Percentiles rank a stretch among this genome's conserved stretches.
Conservation (phyloP, 2,888 invertebrate species). For the Linnaemya vulpina region DNA sequence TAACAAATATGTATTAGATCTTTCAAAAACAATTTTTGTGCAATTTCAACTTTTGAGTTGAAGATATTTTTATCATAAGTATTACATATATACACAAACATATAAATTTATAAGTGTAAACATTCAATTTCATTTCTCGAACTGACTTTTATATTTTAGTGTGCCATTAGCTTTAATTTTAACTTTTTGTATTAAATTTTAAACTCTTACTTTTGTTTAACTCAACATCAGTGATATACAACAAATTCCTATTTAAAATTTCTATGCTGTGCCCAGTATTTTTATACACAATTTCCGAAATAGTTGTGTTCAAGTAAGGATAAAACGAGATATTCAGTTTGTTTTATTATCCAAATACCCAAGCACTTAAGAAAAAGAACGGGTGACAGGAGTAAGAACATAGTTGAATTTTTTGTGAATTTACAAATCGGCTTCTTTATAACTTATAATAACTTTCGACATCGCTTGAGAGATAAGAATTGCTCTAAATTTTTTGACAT, state of each 20-base stretch:
- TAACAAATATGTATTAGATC: conserved; percentile 47
- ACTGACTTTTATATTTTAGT: conserved; percentile 33
- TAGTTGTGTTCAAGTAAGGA: too few relatives aligned
- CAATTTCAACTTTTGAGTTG: conserved; percentile 74
- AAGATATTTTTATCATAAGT: conserved; percentile 62
- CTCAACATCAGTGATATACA: conserved; percentile 55
- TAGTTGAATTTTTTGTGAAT: too few relatives aligned
- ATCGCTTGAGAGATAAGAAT: too few relatives aligned
- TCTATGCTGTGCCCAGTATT: too few relatives aligned
- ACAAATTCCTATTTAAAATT: not conserved
- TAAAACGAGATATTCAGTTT: too few relatives aligned
- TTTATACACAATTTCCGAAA: too few relatives aligned
- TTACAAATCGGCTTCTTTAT: too few relatives aligned
- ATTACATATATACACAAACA: conserved; percentile 35
- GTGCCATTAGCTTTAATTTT: conserved; percentile 51
- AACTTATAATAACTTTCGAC: too few relatives aligned
- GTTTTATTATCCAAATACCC: too few relatives aligned
- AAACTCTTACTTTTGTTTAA: conserved; percentile 38
- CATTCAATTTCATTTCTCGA: conserved; percentile 9
- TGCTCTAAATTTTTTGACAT: too few relatives aligned
- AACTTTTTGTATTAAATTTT: conserved; percentile 3
- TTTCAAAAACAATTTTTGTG: conserved; percentile 67
- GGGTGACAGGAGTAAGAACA: too few relatives aligned
- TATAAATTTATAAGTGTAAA: not conserved
- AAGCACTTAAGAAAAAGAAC: too few relatives aligned